These are phyloP conservation scores for Pachyuromys duprasi DNA, from an alignment of 2,797 vertebrate genomes.

Conservation along the genomic window DNA sequence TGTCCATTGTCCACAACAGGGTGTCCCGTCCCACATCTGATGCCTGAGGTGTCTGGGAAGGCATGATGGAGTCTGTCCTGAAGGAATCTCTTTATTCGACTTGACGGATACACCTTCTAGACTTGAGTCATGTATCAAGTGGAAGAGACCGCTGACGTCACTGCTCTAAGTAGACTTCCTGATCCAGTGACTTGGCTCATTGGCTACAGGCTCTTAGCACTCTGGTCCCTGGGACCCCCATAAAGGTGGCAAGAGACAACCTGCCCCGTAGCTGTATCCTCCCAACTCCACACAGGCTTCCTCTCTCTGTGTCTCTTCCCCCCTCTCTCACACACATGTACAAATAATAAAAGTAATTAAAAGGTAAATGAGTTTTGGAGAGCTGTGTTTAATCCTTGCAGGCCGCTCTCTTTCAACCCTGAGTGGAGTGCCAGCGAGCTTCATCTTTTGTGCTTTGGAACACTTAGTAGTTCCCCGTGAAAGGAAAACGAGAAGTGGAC, in stretches of 20 bases:
- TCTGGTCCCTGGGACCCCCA: not conserved
- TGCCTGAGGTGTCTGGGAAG: not conserved
- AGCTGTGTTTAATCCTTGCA: not conserved
- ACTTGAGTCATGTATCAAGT: not conserved
- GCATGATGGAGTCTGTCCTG: not conserved
- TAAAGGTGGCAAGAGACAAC: not conserved
- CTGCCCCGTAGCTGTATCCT: too few relatives aligned
- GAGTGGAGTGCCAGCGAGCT: not conserved
- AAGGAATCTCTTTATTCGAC: not conserved
- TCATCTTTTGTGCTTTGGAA: not conserved
- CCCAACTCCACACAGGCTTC: not conserved
- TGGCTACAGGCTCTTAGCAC: not conserved
- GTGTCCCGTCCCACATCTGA: not conserved
- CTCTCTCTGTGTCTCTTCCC: not conserved
- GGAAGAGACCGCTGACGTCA: not conserved
- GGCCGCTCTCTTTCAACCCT: not conserved
- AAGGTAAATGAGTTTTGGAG: not conserved
- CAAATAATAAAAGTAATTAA: not conserved
- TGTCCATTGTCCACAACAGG: not conserved
- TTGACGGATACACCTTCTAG: not conserved
- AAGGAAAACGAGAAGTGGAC: not conserved
- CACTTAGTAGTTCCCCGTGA: not conserved
- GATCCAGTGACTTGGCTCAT: not conserved
- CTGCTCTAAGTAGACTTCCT: slow-evolving; percentile 23
- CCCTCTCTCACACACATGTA: not conserved